These are phyloP conservation scores for Protosalanx chinensis DNA, from an alignment of 2,797 vertebrate species.

Conservation along the genomic window DNA sequence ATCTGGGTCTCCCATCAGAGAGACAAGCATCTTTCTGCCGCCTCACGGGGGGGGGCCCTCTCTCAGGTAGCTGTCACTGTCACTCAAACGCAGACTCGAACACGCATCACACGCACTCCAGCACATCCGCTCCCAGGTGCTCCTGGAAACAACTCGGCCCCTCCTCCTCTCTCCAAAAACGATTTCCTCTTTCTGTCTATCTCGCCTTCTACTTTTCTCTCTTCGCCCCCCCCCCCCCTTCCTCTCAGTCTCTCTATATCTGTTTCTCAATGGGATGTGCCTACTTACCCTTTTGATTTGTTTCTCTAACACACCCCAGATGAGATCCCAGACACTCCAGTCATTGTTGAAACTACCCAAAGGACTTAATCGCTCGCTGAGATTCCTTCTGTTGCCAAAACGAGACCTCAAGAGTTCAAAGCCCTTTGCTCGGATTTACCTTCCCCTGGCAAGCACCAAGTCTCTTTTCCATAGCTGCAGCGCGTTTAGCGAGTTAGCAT, in stretches of 20 bases:
- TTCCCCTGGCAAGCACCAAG: conserved; percentile 9
- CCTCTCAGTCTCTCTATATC: too few species aligned
- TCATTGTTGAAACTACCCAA: conserved; percentile 14
- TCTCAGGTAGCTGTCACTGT: neutral
- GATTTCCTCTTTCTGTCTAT: neutral
- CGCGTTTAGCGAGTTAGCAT: conserved; percentile 8
- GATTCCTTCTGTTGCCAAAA: conserved; percentile 34
- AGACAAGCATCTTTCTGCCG: conserved; percentile 8
- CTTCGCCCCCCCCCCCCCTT: neutral
- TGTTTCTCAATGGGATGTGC: neutral
- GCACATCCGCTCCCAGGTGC: neutral
- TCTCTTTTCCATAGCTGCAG: conserved; percentile 31
- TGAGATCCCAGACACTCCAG: conserved; percentile 32
- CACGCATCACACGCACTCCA: neutral
- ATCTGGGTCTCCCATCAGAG: conserved; percentile 43
- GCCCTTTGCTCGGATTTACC: neutral
- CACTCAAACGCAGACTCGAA: neutral
- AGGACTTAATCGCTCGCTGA: conserved; percentile 15
- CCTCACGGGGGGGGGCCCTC: conserved; percentile 1
- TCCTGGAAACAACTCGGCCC: neutral
- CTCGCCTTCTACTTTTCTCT: neutral
- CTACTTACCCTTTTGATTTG: neutral
- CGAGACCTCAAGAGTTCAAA: conserved; percentile 11
- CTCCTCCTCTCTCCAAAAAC: neutral
- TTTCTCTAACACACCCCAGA: conserved; percentile 5